These are phyloP conservation scores for Chironomus tepperi DNA, from an alignment of 1,140 invertebrate species.

Conservation along the genomic window DNA sequence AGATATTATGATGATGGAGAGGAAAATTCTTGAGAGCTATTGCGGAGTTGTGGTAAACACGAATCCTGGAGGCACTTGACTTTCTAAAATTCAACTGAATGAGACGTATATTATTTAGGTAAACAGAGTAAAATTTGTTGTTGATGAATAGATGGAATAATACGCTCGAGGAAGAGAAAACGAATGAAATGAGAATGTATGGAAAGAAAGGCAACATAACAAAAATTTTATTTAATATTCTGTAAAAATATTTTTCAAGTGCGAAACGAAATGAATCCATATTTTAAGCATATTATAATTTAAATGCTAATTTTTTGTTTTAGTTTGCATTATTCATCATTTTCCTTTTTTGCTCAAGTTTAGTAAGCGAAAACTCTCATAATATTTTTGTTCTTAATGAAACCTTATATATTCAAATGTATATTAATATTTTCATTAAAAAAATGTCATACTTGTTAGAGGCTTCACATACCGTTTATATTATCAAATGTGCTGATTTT, in stretches of 20 bases:
- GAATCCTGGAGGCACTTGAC: not conserved
- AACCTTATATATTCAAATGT: no score
- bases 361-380: no score
- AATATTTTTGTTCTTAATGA: no score
- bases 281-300: conserved; percentile 10
- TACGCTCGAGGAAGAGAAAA: no score
- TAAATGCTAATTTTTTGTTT: conserved; percentile 10
- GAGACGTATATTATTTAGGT: not conserved
- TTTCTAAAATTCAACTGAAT: not conserved
- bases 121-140: not conserved
- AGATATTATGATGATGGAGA: not conserved
- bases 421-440: no score
- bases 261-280: conserved; percentile 6
- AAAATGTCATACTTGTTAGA: no score
- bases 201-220: not conserved
- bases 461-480: no score
- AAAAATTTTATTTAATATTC: not conserved
- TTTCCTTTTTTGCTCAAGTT: no score
- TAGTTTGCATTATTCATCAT: not conserved
- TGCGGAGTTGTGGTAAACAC: not conserved
- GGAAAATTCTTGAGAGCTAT: not conserved
- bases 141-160: not conserved
- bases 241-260: not conserved
- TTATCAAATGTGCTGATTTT: no score
- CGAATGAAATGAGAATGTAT: not conserved